phyloP scores from a whole-genome alignment of 2,113 vertebrate genomes.

The Tiliqua scincoides region DNA sequence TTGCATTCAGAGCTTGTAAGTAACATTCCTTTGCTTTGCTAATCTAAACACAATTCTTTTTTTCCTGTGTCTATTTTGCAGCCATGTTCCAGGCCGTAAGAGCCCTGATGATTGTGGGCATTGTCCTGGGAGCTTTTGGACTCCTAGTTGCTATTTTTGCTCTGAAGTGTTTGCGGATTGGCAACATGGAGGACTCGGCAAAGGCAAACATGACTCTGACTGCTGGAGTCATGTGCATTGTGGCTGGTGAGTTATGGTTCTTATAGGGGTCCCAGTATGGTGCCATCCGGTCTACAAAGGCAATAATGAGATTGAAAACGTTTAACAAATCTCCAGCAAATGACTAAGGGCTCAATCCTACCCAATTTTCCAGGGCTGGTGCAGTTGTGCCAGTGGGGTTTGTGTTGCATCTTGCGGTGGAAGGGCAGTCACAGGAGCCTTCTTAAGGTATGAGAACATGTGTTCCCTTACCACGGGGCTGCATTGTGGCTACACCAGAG shows the following conservation, averaged over 20 bases:
- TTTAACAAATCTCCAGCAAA: background rate
- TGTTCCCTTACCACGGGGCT: too few relatives aligned
- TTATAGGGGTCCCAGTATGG: background rate
- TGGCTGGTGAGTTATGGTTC: slow-evolving; percentile 78
- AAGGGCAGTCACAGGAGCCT: too few relatives aligned
- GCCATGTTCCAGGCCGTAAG: slow-evolving; percentile 89
- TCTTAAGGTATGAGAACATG: too few relatives aligned
- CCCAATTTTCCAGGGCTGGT: too few relatives aligned
- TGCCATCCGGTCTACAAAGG: rapidly evolving
- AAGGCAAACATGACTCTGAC: slow-evolving; percentile 92
- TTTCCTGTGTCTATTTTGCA: slow-evolving; percentile 53
- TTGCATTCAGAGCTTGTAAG: background rate
- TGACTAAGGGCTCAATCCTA: background rate
- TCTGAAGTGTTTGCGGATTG: slow-evolving; percentile 89
- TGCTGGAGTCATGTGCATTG: slow-evolving; percentile 85
- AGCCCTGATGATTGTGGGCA: slow-evolving; percentile 90
- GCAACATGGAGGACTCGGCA: slow-evolving; percentile 86
- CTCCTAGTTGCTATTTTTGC: slow-evolving; percentile 85
- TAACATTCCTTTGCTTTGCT: background rate
- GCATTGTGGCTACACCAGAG: too few relatives aligned
- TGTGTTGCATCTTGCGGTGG: too few relatives aligned
- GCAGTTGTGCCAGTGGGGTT: too few relatives aligned
- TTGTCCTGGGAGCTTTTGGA: slow-evolving; percentile 83
- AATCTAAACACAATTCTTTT: rapidly evolving
- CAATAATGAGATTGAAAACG: background rate